These are phyloP conservation scores for Leptocoma aspasia DNA, from an alignment of 2,113 vertebrate genomes.

Conservation along the genomic window DNA sequence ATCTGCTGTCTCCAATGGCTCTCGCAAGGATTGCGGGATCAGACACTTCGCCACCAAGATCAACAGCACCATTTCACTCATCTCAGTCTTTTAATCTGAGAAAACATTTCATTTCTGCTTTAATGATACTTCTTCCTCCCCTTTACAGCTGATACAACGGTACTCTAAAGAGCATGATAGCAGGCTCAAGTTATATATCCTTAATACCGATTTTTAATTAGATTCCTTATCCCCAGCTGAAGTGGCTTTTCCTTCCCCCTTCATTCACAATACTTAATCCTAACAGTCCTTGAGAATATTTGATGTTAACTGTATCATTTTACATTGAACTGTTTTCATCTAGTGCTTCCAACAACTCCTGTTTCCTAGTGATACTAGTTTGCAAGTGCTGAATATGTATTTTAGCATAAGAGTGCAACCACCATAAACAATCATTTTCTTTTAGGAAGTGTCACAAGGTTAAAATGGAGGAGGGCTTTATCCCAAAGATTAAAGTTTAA, in stretches of 20 bases:
- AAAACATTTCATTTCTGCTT: constrained; percentile 30
- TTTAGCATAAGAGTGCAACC: neutral
- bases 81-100: neutral
- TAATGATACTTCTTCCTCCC: neutral
- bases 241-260: constrained; percentile 68
- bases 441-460: neutral
- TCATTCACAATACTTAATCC: constrained; percentile 75
- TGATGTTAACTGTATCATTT: constrained; percentile 72
- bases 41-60: neutral
- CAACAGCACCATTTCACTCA: neutral
- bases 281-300: constrained; percentile 72
- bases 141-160: neutral
- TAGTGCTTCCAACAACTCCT: constrained; percentile 11
- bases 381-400: neutral
- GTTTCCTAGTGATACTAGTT: constrained; percentile 25
- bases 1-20: neutral
- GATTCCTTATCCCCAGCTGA: constrained; percentile 66
- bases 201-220: constrained; percentile 70
- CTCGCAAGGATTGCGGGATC: neutral
- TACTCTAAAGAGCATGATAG: constrained; percentile 47
- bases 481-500: neutral
- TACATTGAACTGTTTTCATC: constrained; percentile 48
- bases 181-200: constrained; percentile 24
- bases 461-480: neutral
- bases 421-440: constrained; percentile 15